Conservation (phyloP, 2,113 vertebrate species). For the Limnothrissa miodon region DNA sequence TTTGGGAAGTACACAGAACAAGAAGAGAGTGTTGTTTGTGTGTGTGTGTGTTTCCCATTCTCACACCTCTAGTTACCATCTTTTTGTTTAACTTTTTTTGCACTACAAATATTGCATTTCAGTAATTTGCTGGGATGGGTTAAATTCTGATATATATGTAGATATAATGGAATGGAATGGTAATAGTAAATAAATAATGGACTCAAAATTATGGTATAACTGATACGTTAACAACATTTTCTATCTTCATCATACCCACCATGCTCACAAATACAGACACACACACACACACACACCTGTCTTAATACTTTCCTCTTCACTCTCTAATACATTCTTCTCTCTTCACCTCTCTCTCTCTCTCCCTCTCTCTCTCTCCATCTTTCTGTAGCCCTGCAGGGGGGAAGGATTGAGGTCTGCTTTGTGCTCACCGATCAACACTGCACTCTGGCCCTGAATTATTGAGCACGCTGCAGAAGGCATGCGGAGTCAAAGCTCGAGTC, state of each 20-base stretch:
- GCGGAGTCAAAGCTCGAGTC: slow-evolving; percentile 12
- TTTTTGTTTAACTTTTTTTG: background rate
- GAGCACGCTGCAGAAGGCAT: slow-evolving; percentile 54
- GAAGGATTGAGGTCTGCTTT: slow-evolving; percentile 45
- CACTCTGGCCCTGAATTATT: slow-evolving; percentile 63
- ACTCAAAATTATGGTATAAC: too few relatives aligned
- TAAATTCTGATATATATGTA: too few relatives aligned
- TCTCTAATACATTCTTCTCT: background rate
- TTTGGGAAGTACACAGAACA: background rate
- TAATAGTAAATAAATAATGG: too few relatives aligned
- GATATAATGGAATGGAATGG: background rate
- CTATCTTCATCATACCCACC: background rate
- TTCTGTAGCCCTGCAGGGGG: slow-evolving; percentile 36
- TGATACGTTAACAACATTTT: background rate
- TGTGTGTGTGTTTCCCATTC: slow-evolving; percentile 29
- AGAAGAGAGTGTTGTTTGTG: background rate
- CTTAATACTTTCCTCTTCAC: background rate
- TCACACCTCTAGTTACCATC: background rate
- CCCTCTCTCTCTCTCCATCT: slow-evolving; percentile 27
- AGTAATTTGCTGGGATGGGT: too few relatives aligned
- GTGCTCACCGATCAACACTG: slow-evolving; percentile 42
- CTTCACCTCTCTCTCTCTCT: slow-evolving; percentile 24
- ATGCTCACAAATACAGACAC: background rate
- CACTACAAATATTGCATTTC: background rate
- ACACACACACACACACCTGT: background rate